Conservation (phyloP, 2,888 invertebrate genomes). For the Hyppa rectilinea region DNA sequence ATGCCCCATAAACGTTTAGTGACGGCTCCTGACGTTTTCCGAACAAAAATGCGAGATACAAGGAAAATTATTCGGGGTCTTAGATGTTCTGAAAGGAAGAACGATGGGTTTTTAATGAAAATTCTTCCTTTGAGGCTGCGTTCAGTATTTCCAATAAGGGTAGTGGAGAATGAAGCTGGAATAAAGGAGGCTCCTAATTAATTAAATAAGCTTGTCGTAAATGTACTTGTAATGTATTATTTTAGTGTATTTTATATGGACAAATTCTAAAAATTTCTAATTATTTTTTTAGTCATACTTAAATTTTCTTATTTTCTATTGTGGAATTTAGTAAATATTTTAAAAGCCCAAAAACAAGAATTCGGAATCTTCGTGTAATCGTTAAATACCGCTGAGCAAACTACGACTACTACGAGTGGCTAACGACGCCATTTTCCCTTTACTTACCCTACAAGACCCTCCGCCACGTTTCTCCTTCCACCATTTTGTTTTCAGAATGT, state of each 20-base stretch:
- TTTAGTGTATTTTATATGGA: no score
- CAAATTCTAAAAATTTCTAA: no score
- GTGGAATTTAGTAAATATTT: background rate
- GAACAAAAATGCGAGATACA: slow-evolving; percentile 49
- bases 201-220: slow-evolving; percentile 19
- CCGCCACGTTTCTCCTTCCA: slow-evolving; percentile 99
- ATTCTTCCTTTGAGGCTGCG: slow-evolving; percentile 56
- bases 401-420: slow-evolving; percentile 31
- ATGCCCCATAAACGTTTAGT: slow-evolving; percentile 55
- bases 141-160: slow-evolving; percentile 39
- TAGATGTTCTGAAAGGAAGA: slow-evolving; percentile 46
- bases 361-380: slow-evolving; percentile 18
- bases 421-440: slow-evolving; percentile 63
- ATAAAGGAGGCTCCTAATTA: slow-evolving; percentile 25
- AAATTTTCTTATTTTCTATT: background rate
- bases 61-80: slow-evolving; percentile 58
- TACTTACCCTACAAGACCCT: slow-evolving; percentile 94
- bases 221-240: background rate
- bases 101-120: slow-evolving; percentile 61
- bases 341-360: slow-evolving; percentile 9
- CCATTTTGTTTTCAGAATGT: slow-evolving; percentile 98
- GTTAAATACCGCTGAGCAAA: slow-evolving; percentile 30
- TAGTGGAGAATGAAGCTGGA: slow-evolving; percentile 20
- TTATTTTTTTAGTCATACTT: background rate
- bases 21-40: slow-evolving; percentile 48